Evolutionary conservation across 2,888 invertebrate genomes (phyloP).

Genomic region (Phorcus lineatus): DNA sequence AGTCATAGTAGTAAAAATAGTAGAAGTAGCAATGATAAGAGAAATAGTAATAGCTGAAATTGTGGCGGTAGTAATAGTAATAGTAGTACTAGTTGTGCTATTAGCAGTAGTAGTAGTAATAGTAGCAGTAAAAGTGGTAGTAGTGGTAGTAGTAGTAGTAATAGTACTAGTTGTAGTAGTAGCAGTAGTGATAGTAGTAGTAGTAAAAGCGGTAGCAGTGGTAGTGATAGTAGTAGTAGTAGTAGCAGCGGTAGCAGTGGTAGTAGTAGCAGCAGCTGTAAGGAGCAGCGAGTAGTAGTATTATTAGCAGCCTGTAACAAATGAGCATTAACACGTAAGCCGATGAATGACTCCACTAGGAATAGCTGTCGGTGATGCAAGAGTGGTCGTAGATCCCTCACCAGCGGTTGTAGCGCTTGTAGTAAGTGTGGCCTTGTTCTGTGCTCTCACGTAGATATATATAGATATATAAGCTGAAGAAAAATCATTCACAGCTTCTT

Average conservation of each 20-base stretch:
- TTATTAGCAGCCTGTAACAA: too few species aligned
- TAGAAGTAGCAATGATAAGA: not conserved
- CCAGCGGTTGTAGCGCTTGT: too few species aligned
- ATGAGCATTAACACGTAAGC: too few species aligned
- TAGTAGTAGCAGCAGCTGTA: not conserved
- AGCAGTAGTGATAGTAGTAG: slow-evolving; percentile 1
- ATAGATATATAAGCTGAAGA: too few species aligned
- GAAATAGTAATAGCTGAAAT: not conserved
- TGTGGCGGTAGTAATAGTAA: not conserved
- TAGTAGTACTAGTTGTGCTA: not conserved
- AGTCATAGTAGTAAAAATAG: not conserved
- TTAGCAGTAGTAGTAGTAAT: not conserved
- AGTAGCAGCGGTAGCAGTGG: slow-evolving; percentile 2
- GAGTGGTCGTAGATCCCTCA: too few species aligned
- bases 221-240: slow-evolving; percentile 4
- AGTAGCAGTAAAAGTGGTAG: not conserved
- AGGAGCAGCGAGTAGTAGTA: too few species aligned
- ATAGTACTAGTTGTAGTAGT: not conserved
- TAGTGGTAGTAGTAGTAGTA: not conserved
- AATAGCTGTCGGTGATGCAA: too few species aligned
- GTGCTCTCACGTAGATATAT: too few species aligned
- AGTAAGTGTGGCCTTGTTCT: too few species aligned
- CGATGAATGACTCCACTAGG: too few species aligned
- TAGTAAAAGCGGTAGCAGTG: not conserved
- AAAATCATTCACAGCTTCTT: too few species aligned